These are phyloP conservation scores for Platycheirus albimanus DNA, from an alignment of 2,888 invertebrate species.

Conservation along the genomic window DNA sequence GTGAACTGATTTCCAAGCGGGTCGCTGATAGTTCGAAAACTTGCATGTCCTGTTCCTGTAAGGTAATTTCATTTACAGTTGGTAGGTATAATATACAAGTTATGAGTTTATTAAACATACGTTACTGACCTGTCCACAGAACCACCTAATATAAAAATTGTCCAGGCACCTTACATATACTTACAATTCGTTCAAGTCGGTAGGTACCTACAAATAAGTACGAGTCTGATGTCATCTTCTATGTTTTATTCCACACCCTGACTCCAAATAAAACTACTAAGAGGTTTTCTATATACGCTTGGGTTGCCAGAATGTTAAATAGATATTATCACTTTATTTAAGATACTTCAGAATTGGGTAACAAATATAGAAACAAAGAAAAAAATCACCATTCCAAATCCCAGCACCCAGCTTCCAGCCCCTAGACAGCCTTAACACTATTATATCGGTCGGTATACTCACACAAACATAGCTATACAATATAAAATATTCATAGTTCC, in stretches of 20 bases:
- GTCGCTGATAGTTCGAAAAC: too few relatives aligned
- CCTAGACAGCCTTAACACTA: slow-evolving; percentile 57
- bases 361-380: background rate
- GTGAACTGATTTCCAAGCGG: too few relatives aligned
- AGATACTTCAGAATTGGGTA: slow-evolving; percentile 64
- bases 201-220: too few relatives aligned
- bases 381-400: slow-evolving; percentile 35
- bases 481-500: slow-evolving; percentile 73
- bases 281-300: slow-evolving; percentile 19
- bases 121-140: too few relatives aligned
- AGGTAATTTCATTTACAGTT: too few relatives aligned
- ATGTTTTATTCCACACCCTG: background rate
- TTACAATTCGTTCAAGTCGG: too few relatives aligned
- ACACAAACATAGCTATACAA: slow-evolving; percentile 60
- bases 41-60: too few relatives aligned
- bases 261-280: slow-evolving; percentile 10
- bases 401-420: slow-evolving; percentile 51
- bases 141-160: too few relatives aligned
- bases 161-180: too few relatives aligned
- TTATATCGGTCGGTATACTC: slow-evolving; percentile 68
- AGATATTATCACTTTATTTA: slow-evolving; percentile 74
- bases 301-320: slow-evolving; percentile 69
- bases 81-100: too few relatives aligned
- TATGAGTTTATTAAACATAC: too few relatives aligned
- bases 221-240: background rate